Conservation (phyloP, 2,113 vertebrate species). For the Phylloscopus trochilus region DNA sequence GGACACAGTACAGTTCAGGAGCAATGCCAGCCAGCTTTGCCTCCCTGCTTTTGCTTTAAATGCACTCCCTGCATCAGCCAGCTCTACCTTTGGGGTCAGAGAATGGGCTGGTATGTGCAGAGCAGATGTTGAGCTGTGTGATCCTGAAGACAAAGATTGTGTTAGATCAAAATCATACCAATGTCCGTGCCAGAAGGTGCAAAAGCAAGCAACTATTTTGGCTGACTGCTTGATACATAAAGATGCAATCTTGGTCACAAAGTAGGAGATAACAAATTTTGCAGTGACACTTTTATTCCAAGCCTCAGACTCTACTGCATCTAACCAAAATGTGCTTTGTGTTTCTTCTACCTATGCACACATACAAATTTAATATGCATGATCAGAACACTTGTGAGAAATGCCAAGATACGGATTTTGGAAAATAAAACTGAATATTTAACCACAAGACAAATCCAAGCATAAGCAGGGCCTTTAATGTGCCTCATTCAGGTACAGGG, state of each 20-base stretch:
- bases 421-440: not conserved
- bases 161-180: not conserved
- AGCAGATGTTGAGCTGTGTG: not conserved
- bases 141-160: not conserved
- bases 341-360: not conserved
- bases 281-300: not conserved
- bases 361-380: not conserved
- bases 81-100: not conserved
- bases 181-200: not conserved
- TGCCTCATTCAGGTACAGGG: not conserved
- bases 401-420: not conserved
- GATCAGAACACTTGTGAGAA: not conserved
- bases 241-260: not conserved
- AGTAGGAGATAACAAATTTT: not conserved
- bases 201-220: not conserved
- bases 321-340: not conserved
- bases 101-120: not conserved
- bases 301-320: not conserved
- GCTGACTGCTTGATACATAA: not conserved
- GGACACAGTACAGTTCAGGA: not conserved
- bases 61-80: not conserved
- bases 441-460: not conserved
- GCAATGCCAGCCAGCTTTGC: not conserved
- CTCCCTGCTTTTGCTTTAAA: not conserved
- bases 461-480: fast-evolving